phyloP scores from a whole-genome alignment of 2,888 invertebrate species.

The Achlya flavicornis region DNA sequence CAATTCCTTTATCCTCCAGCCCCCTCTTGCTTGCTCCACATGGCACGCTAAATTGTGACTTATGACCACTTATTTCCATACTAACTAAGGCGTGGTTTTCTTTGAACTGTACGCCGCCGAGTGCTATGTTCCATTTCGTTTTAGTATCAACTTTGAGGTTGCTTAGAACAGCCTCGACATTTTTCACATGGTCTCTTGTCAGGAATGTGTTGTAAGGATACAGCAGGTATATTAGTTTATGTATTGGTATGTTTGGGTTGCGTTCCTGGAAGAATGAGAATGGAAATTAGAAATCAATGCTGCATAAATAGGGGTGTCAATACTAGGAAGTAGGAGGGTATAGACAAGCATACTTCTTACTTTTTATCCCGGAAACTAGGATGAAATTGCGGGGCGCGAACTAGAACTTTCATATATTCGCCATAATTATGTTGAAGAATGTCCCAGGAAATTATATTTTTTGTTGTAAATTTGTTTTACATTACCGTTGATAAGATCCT shows the following conservation, averaged over 20 bases:
- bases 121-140: slow-evolving; percentile 50
- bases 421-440: too few relatives aligned
- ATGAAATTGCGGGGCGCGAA: too few relatives aligned
- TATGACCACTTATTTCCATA: slow-evolving; percentile 67
- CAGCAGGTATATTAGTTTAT: slow-evolving; percentile 88
- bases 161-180: slow-evolving; percentile 88
- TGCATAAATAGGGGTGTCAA: too few relatives aligned
- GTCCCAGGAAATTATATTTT: too few relatives aligned
- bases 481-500: too few relatives aligned
- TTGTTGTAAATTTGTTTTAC: too few relatives aligned
- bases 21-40: slow-evolving; percentile 60
- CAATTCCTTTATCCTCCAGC: slow-evolving; percentile 54
- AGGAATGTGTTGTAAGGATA: slow-evolving; percentile 94
- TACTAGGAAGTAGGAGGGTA: too few relatives aligned
- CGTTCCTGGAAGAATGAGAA: slow-evolving; percentile 84
- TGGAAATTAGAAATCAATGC: background rate
- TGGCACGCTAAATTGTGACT: slow-evolving; percentile 70
- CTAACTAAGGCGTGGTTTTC: slow-evolving; percentile 66
- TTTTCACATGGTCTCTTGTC: slow-evolving; percentile 88
- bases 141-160: slow-evolving; percentile 81
- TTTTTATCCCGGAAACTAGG: too few relatives aligned
- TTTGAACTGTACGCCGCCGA: slow-evolving; percentile 53
- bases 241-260: slow-evolving; percentile 86
- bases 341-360: too few relatives aligned
- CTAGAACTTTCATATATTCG: too few relatives aligned